Evolutionary conservation across 92 coral and sea anemone species (phyloP), one percentile per base, ranked within the genome.

Genomic region (Palythoa caribaeorum): DNA sequence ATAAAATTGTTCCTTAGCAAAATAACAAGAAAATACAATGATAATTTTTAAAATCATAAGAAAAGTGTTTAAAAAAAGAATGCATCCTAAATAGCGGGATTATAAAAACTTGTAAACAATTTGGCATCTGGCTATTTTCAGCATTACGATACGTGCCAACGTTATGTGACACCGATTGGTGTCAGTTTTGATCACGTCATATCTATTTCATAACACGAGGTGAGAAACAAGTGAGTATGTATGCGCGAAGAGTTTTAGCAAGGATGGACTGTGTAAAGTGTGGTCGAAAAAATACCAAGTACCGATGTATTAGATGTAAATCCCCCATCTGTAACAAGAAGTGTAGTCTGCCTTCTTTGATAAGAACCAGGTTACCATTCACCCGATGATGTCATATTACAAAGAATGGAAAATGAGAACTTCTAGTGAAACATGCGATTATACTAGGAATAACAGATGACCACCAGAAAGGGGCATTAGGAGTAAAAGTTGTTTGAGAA

Each of bases 231-330:
- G 50, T 65, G 66, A 71, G 77, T 48, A 38, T 66, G 77, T 69
- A 39, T 83, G 59, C 19, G 78, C 36, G 77, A 48, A 53, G 38
- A 65, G 74, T 71, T 38, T 83, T 28, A 28, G 20, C 80, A 48
- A 78, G 38, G 66, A 89, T 91, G 93, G 92, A 88, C 36, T 91
- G 93, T 71, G 70, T 57, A 38, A 87, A 88, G 81, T 88, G 89
- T 88, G 88, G 78, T 73, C 83, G 90, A 38, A 88, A 71, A 55
- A 57, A 63, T 57, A 83, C 84, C 75, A 93, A 90, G 86, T 90
- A 83, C 74, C 78, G 68, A 39, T 90, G 85, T 83, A 86, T 88
- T 77, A 80, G 76, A 8, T 90, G 93, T 74, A 88, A 88, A 79
- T 69, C 71, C 48, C 88, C 88, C 55, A 90, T 93, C 62, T 93